Base-by-base conservation (phyloP, 2,113 vertebrate genomes). In the Oceanites oceanicus region DNA sequence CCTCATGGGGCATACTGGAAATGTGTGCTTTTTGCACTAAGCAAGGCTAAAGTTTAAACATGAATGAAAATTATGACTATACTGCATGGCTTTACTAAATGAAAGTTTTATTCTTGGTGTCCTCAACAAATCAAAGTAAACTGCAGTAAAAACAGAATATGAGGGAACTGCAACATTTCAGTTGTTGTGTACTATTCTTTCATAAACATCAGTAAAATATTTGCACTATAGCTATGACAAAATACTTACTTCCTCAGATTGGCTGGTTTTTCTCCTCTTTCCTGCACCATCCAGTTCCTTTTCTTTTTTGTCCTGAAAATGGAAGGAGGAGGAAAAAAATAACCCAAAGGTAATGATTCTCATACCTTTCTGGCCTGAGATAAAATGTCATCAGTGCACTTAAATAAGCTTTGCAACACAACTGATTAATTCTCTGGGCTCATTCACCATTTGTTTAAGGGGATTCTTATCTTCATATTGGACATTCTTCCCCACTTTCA, bases 251-350 rank as follows among this genome's bases (percentile, higher is more conserved):
- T 99, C 99, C 88, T 99, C 99, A 59, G 99, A 99, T 42, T 99
- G 99, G 90, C 99, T 99, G 70, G 99, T 99, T 97, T 99, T 99
- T 75, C 99, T 98, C 91, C 99, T 99, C 97, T 99, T 99, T 80
- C 99, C 99, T 93, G 98, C 98, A 92, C 98, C 98, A 18, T 99
- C 99, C 15, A 98, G 90, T 25, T 99, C 99, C 97, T 99, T 99
- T 88, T 99, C 99, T 59, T 99, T 99, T 98, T 99, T 99, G 96
- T 99, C 99, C 99, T 99, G 59, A 29, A 88, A 78, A 72, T 5
- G 30, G 62, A 22, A 85, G 26, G 12, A 94, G 15, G 12, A 77
- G 14, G 16, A 5, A 65, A 67, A 94, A n/a, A 82, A 49, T 26
- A 44, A 6, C 18, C 2, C 17, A 79, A 61, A 67, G 36, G 23